Base-by-base conservation (phyloP, 2,888 invertebrate genomes). In the Athalia circularis region DNA sequence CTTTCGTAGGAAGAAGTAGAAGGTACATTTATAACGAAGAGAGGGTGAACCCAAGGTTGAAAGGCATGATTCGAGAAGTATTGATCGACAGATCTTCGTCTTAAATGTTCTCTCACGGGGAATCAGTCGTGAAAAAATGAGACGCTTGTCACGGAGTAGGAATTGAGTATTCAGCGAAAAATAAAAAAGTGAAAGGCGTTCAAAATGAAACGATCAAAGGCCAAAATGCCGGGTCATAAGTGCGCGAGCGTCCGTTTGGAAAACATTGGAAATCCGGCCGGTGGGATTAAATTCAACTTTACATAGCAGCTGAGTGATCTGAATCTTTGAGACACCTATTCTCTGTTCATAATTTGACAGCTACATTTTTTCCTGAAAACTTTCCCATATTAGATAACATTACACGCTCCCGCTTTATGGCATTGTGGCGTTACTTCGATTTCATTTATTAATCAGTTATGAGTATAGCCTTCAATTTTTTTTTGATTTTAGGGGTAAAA, bases 161-260 rank as follows among this genome's bases (percentile, higher is more conserved):
- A 59, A 72, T 57, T 59, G 43, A 72, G 57, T 72, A 72, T 59
- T 59, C 45, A 47, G 57, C 47, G 2, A 29, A 29, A 29, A 29
- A 29, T 29, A 29, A 45, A 5, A 72, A 57, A 72, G 6, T 5
- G 13, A 57, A 45, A 72, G 59, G 72, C 59, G 47, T 57, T n/a
- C 8, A 45, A 47, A 72, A 47, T 59, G 59, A 59, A 59, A 72
- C 72, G 72, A 72, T 59, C 57, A 72, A 72, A 72, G 59, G 50
- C 59, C 72, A 47, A 57, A 29, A 9, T 13, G 11, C 13, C 7
- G 47, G 47, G 72, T 72, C 59, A 29, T 29, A 29, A 29, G 57
- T 57, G 72, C 15, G 43, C 59, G 52, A 7, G 67, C 52, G 8
- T 52, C 52, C 15, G 29, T 68, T 68, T 52, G 29, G 52, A 68